Base-by-base conservation (phyloP, 2,113 vertebrate species). In the Symphodus melops region DNA sequence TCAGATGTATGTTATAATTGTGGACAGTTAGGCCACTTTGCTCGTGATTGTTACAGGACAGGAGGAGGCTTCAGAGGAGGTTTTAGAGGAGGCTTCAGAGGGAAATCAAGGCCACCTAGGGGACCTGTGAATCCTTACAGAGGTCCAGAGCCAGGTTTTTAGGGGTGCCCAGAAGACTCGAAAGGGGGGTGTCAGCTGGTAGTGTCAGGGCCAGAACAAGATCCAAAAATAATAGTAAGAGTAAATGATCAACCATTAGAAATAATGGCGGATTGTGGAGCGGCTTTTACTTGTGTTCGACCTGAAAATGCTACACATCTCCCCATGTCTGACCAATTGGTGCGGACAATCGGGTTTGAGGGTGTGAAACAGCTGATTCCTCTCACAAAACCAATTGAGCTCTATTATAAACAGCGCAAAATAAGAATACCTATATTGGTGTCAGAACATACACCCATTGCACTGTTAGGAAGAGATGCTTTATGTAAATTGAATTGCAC, bases 301-400 rank as follows among this genome's bases (percentile, higher is more conserved):
- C 25, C 25, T 25, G 25, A 25, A 25, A 4, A 25, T 25, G 25
- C 25, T 25, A 25, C 25, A 25, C 25, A 25, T 25, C 25, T 25
- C 25, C 25, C 25, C 25, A 25, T 25, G 25, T 25, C 25, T 25
- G 25, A 25, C 25, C 25, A 25, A 25, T 25, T 25, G 25, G 25
- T 25, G 4, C 25, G 25, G 25, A 25, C 25, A 25, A 25, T 25
- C 25, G 25, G 25, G 25, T 25, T 25, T 25, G 25, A 25, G 25
- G 25, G 25, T 25, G 25, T 25, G 25, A 25, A 25, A 25, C 25
- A 25, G 25, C 25, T 25, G 25, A 25, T 25, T 25, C 25, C 49
- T 52, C 49, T 52, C 49, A 52, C 49, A 8, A 52, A 52, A 52
- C 49, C 49, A 52, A 19, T 52, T n/a, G 49, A 52, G 49, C 25